phyloP scores from a whole-genome alignment of 2,113 vertebrate species.

The Pseudorhombus dupliciocellatus region DNA sequence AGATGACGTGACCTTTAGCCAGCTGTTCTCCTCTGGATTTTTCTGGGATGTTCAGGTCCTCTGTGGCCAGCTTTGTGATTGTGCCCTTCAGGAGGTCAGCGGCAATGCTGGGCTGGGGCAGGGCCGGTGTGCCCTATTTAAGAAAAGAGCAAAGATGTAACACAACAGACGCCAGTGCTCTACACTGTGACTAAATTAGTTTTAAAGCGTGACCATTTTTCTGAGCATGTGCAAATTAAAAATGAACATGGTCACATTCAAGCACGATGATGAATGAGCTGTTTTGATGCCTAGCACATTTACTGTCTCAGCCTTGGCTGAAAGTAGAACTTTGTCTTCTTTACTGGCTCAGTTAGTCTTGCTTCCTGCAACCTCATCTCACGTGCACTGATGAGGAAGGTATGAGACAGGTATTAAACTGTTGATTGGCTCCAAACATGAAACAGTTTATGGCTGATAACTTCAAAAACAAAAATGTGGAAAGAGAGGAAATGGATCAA shows the following conservation, averaged over 20 bases:
- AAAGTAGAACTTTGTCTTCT: neutral
- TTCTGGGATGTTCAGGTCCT: constrained; percentile 89
- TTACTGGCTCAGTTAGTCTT: neutral
- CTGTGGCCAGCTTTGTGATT: constrained; percentile 89
- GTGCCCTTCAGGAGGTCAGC: constrained; percentile 92
- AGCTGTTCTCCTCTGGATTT: constrained; percentile 88
- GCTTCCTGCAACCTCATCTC: neutral
- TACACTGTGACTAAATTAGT: neutral
- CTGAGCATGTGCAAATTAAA: neutral
- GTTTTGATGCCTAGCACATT: neutral
- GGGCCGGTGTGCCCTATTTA: constrained; percentile 90
- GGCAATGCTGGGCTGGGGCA: constrained; percentile 89
- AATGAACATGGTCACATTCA: neutral
- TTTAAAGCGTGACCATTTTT: neutral
- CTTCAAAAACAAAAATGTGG: neutral
- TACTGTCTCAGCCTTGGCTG: neutral
- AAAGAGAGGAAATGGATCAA: neutral
- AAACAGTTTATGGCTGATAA: neutral
- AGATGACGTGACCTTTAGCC: constrained; percentile 95
- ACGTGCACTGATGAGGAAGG: neutral
- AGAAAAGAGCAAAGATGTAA: constrained; percentile 14
- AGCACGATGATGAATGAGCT: neutral
- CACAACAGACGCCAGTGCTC: neutral
- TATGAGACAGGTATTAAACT: neutral
- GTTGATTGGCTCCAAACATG: neutral